These are phyloP conservation scores for Esox niger DNA, from an alignment of 2,113 vertebrate species.

Conservation along the genomic window DNA sequence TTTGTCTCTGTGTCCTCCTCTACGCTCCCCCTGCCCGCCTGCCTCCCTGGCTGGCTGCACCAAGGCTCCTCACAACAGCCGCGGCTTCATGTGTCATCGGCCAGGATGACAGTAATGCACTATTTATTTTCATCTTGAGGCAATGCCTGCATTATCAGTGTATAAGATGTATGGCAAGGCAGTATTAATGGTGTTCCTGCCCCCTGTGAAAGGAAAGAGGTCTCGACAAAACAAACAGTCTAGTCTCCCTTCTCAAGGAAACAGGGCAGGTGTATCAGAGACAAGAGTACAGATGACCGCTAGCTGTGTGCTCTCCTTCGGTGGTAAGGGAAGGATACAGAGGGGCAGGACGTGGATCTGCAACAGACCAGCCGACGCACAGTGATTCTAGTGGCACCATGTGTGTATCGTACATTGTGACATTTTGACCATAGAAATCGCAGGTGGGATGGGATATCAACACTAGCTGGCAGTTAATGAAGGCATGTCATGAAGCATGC, in stretches of 20 bases:
- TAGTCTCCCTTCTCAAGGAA: slow-evolving; percentile 67
- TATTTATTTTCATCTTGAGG: slow-evolving; percentile 73
- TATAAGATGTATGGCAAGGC: slow-evolving; percentile 70
- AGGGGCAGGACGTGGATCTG: slow-evolving; percentile 9
- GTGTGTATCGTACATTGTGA: neutral
- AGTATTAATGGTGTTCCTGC: slow-evolving; percentile 70
- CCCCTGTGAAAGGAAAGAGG: slow-evolving; percentile 65
- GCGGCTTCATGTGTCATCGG: slow-evolving; percentile 65
- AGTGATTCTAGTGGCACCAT: neutral
- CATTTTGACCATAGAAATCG: no score
- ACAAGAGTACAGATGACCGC: slow-evolving; percentile 64
- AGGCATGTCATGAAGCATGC: no score
- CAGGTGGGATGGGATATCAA: no score
- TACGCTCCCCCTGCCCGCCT: slow-evolving; percentile 16
- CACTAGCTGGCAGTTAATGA: no score
- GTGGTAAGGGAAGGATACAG: slow-evolving; percentile 53
- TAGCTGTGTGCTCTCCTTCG: slow-evolving; percentile 55
- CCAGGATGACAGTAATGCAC: slow-evolving; percentile 68
- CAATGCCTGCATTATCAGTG: slow-evolving; percentile 72
- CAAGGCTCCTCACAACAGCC: slow-evolving; percentile 54
- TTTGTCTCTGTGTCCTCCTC: neutral
- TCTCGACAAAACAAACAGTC: slow-evolving; percentile 72
- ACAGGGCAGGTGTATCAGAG: slow-evolving; percentile 68
- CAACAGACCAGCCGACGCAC: neutral
- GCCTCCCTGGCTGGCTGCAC: slow-evolving; percentile 17